Percentiles rank a stretch among this genome's conserved stretches.
Evolutionary conservation across 2,888 invertebrate genomes (phyloP).

Genomic region (Metalampra italica): DNA sequence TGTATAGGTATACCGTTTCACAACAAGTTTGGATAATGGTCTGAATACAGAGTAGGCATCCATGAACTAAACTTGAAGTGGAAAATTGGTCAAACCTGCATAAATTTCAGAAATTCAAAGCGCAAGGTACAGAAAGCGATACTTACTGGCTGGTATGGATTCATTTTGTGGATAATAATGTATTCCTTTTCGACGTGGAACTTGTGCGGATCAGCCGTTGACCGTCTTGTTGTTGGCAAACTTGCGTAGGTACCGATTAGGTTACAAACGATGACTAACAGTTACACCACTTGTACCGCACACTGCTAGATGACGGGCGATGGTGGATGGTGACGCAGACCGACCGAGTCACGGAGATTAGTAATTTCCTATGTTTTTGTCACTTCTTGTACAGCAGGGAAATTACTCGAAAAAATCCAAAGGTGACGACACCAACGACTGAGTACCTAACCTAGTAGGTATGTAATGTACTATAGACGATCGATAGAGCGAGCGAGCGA

Average conservation of each 20-base stretch:
- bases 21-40: too few relatives aligned
- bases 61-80: too few relatives aligned
- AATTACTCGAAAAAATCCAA: slow-evolving; percentile 5
- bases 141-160: slow-evolving; percentile 66
- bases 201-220: not conserved
- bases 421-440: not conserved
- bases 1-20: too few relatives aligned
- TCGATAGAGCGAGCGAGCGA: too few relatives aligned
- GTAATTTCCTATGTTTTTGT: slow-evolving; percentile 1
- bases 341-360: not conserved
- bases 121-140: not conserved
- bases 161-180: slow-evolving; percentile 38
- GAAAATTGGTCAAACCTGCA: too few relatives aligned
- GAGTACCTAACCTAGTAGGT: too few relatives aligned
- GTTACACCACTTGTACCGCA: not conserved
- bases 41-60: too few relatives aligned
- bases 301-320: not conserved
- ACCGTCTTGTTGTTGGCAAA: not conserved
- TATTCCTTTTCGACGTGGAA: not conserved
- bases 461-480: too few relatives aligned
- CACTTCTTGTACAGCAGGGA: not conserved
- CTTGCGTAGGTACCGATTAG: not conserved
- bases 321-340: not conserved
- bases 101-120: too few relatives aligned
- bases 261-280: not conserved